Base-by-base conservation (phyloP, 1,140 invertebrate genomes). In the Ceratina australensis region DNA sequence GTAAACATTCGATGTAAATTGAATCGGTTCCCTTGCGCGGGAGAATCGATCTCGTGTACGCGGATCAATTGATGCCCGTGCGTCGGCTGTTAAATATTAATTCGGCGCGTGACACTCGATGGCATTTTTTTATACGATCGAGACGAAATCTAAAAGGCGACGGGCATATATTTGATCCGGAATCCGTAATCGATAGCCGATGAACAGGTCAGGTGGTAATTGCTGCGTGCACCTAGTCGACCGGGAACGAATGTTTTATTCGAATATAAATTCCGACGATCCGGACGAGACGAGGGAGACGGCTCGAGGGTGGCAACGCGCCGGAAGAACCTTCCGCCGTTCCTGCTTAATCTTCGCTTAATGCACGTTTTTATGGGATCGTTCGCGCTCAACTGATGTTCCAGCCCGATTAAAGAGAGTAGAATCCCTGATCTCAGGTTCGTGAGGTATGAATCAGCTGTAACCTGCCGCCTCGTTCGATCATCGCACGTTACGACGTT, bases 361-460 rank as follows among this genome's bases (percentile, higher is more conserved):
- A 64, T 64, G 63, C 33, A 20, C 33, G 33, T 64, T 64, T 64
- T 64, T 64, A 64, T 64, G 28, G 63, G 28, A 64, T 64, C 63
- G 20, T 47, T 47, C 33, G 13, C 33, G 63, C 33, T 47, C 42
- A 64, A 64, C 28, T 47, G 63, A 64, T 64, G 33, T 22, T 64
- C 63, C n/a, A 47, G 20, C 15, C 3, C 28, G 63, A 64, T 64
- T 64, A 42, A 64, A 47, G 20, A 64, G 33, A 22, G 20, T 8
- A 22, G 61, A 42, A 47, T 33, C 61, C 13, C 20, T 16, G 28
- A 47, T 22, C n/a, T n/a, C n/a, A 47, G 33, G n/a, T n/a, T 64
- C 20, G 33, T 20, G n/a, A 47, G 16, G 33, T 22, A 47, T 13
- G 63, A 47, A 15, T 18, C 28, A 22, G 28, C 33, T 47, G 61